phyloP scores from a whole-genome alignment of 2,113 vertebrate genomes.

The Oreochromis aureus region DNA sequence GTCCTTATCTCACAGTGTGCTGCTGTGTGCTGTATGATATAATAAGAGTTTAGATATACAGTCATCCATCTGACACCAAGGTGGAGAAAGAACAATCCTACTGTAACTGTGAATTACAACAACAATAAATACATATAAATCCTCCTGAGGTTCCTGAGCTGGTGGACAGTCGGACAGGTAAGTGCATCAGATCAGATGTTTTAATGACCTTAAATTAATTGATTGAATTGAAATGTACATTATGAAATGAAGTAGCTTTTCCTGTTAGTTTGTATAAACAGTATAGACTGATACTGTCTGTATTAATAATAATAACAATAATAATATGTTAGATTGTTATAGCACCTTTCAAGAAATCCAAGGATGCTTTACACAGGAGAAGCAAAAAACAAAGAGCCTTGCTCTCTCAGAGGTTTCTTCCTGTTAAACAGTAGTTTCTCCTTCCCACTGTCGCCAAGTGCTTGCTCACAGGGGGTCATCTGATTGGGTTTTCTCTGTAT shows the following conservation, averaged over 20 bases:
- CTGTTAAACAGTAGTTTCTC: neutral
- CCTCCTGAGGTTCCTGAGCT: neutral
- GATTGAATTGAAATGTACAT: neutral
- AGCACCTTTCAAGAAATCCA: neutral
- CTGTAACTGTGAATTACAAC: neutral
- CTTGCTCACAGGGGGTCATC: neutral
- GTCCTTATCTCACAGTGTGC: fast-evolving
- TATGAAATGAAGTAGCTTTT: neutral
- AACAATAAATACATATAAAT: fast-evolving
- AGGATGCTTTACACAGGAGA: neutral
- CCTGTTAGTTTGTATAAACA: neutral
- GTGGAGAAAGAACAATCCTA: neutral
- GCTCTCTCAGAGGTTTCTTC: neutral
- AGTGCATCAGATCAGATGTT: neutral
- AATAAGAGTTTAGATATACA: neutral
- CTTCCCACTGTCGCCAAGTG: neutral
- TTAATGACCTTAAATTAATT: neutral
- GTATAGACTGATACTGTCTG: neutral
- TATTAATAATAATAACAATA: fast-evolving
- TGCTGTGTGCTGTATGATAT: fast-evolving
- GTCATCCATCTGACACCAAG: neutral
- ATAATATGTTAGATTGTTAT: neutral
- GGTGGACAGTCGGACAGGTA: neutral
- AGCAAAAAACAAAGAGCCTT: neutral
- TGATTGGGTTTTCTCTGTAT: neutral